Percentiles rank a stretch among this genome's conserved stretches.
phyloP scores from a whole-genome alignment of 2,797 vertebrate species.

The Tenualosa thibaudeaui region DNA sequence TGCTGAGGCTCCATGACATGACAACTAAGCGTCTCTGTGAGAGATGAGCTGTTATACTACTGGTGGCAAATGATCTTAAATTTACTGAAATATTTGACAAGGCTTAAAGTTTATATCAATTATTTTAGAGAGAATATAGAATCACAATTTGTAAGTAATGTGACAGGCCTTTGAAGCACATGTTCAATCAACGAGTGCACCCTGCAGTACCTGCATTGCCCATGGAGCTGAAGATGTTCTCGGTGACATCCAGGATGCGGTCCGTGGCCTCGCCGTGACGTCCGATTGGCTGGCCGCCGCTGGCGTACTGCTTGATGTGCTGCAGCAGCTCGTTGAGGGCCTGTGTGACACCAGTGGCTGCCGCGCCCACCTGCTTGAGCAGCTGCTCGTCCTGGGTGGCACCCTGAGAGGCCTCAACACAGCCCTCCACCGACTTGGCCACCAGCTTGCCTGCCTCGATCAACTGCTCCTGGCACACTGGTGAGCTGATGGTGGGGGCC shows the following conservation, averaged over 20 bases:
- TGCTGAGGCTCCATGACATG: not conserved
- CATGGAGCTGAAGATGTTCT: slow-evolving; percentile 99
- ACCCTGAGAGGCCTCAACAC: slow-evolving; percentile 89
- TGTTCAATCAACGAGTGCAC: too few relatives aligned
- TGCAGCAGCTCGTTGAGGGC: slow-evolving; percentile 94
- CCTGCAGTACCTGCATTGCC: slow-evolving; percentile 87
- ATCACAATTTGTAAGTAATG: too few relatives aligned
- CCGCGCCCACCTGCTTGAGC: slow-evolving; percentile 89
- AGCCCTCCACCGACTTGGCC: slow-evolving; percentile 94
- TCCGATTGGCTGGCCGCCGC: slow-evolving; percentile 86
- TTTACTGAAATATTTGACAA: too few relatives aligned
- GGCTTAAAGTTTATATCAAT: too few relatives aligned
- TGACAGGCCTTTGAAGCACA: too few relatives aligned
- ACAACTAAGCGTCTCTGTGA: not conserved
- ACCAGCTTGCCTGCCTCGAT: slow-evolving; percentile 93
- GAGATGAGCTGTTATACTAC: not conserved
- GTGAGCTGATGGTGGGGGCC: slow-evolving; percentile 96
- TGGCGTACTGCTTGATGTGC: slow-evolving; percentile 92
- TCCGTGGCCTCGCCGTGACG: slow-evolving; percentile 95
- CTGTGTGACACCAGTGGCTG: slow-evolving; percentile 90
- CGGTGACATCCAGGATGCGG: slow-evolving; percentile 94
- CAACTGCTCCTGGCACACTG: slow-evolving; percentile 95
- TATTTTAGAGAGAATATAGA: too few relatives aligned
- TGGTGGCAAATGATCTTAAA: too few relatives aligned
- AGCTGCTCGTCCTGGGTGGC: slow-evolving; percentile 89